phyloP scores from a whole-genome alignment of 1,140 invertebrate species.

The Temnothorax curvispinosus region DNA sequence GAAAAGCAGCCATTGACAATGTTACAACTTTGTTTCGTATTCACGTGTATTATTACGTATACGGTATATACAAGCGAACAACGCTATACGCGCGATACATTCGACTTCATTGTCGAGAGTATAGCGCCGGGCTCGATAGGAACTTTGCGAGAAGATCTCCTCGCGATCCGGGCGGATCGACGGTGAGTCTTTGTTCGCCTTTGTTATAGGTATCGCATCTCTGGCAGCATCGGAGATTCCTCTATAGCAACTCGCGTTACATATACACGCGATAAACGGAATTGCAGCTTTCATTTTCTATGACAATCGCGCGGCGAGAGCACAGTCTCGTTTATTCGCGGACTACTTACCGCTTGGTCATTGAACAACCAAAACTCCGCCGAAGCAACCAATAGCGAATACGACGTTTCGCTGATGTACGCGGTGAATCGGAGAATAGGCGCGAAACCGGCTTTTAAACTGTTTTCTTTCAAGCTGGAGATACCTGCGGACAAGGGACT shows the following conservation, averaged over 20 bases:
- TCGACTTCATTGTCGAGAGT: constrained; percentile 55
- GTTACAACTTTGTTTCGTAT: constrained; percentile 45
- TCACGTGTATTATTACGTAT: not conserved
- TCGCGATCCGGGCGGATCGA: constrained; percentile 33
- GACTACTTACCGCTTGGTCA: constrained; percentile 49
- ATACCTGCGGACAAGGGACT: not conserved
- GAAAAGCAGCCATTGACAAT: constrained; percentile 13
- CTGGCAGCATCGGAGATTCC: constrained; percentile 12
- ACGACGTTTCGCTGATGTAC: not conserved
- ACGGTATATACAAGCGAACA: not conserved
- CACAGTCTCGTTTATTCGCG: constrained; percentile 38
- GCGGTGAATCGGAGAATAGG: not conserved
- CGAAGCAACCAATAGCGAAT: constrained; percentile 11
- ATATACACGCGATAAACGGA: constrained; percentile 35
- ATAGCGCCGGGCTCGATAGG: not conserved
- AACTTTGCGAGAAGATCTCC: constrained; percentile 46
- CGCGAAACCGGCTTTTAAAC: not conserved
- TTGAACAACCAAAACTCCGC: constrained; percentile 13
- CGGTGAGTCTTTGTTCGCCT: constrained; percentile 44
- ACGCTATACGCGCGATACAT: constrained; percentile 2
- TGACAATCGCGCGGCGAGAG: constrained; percentile 26
- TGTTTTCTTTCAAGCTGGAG: not conserved
- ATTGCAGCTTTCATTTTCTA: constrained; percentile 34
- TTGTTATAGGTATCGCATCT: constrained; percentile 50
- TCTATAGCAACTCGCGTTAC: constrained; percentile 16